Conservation (phyloP, 2,888 invertebrate genomes). For the Drosophila austrosaltans region DNA sequence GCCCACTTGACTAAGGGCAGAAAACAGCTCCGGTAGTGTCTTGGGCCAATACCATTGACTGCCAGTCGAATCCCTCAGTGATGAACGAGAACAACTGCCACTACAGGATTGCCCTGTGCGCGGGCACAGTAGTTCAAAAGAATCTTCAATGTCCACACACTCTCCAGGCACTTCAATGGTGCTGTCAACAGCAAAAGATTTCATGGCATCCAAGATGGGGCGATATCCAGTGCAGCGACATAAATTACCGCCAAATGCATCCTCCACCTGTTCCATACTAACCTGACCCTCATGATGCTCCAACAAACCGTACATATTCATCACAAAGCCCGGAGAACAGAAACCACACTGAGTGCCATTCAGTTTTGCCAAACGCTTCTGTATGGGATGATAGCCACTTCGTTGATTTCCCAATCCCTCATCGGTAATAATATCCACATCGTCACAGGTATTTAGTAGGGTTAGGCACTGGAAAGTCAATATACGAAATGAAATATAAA, state of each 20-base stretch:
- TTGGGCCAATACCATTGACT: constrained; percentile 76
- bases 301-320: constrained; percentile 87
- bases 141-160: constrained; percentile 84
- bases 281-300: constrained; percentile 84
- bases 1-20: constrained; percentile 78
- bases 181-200: constrained; percentile 88
- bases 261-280: constrained; percentile 88
- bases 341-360: constrained; percentile 90
- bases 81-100: constrained; percentile 68
- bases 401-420: constrained; percentile 89
- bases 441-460: constrained; percentile 86
- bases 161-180: constrained; percentile 83
- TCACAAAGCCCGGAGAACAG: constrained; percentile 91
- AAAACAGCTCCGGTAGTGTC: constrained; percentile 64
- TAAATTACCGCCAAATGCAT: constrained; percentile 90
- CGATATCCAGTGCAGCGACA: constrained; percentile 93
- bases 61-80: constrained; percentile 42
- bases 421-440: constrained; percentile 88
- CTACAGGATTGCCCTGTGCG: constrained; percentile 80
- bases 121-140: constrained; percentile 62
- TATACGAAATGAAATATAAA: background rate
- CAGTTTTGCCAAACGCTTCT: constrained; percentile 86
- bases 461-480: constrained; percentile 85
- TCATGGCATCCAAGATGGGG: constrained; percentile 91
- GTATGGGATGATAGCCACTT: constrained; percentile 88